A percentile compares a stretch with the other conserved stretches of the same genome.
phyloP scores from a whole-genome alignment of 2,797 vertebrate species.

The Channa striata region DNA sequence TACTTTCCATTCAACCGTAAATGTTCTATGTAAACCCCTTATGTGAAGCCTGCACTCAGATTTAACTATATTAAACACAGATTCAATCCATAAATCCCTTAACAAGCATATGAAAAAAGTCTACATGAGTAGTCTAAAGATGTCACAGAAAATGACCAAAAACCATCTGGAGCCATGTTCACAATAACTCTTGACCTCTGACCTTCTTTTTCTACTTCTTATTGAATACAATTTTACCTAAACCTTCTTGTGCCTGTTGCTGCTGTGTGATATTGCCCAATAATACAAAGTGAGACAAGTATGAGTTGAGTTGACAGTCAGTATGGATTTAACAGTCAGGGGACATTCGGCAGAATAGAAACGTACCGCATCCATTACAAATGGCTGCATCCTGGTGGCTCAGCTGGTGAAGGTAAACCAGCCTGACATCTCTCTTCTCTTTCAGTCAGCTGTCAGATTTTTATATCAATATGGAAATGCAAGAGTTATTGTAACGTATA shows the following conservation, averaged over 20 bases:
- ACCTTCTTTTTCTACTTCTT: neutral
- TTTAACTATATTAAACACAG: neutral
- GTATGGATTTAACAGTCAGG: conserved; percentile 36
- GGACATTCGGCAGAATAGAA: conserved; percentile 18
- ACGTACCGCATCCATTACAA: too few relatives aligned
- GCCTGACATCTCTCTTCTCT: neutral
- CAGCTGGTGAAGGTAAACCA: conserved; percentile 11
- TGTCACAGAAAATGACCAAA: neutral
- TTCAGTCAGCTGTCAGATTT: neutral
- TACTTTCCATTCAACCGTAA: neutral
- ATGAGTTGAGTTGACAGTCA: conserved; percentile 6
- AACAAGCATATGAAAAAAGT: neutral
- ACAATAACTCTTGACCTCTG: conserved; percentile 24
- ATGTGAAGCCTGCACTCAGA: neutral
- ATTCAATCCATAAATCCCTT: neutral
- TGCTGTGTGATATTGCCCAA: conserved; percentile 12
- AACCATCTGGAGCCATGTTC: conserved; percentile 11
- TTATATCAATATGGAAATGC: conserved; percentile 17
- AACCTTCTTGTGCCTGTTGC: conserved; percentile 6
- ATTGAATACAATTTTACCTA: neutral
- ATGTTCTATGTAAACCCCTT: neutral
- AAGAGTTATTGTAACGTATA: conserved; percentile 53
- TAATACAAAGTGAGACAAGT: conserved; percentile 16
- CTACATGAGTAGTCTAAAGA: neutral
- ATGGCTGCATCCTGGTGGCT: neutral